phyloP scores from a whole-genome alignment of 2,888 invertebrate species.

The Eustalomyia histrio region DNA sequence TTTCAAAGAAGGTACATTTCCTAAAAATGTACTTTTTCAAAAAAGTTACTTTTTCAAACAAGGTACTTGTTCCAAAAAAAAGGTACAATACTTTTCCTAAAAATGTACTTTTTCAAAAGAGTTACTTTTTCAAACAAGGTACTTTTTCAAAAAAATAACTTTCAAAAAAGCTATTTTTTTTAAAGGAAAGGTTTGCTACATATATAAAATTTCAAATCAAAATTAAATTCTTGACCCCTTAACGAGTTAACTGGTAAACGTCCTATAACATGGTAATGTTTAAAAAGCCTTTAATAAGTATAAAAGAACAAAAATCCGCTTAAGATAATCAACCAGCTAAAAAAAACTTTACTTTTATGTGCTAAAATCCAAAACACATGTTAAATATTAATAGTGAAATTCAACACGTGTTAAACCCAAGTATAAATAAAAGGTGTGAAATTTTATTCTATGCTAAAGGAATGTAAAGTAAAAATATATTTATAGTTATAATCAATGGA shows the following conservation, averaged over 20 bases:
- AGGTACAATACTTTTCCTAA: too few relatives aligned
- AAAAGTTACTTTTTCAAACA: too few relatives aligned
- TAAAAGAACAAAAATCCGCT: slow-evolving; percentile 51
- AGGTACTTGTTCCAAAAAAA: too few relatives aligned
- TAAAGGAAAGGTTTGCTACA: too few relatives aligned
- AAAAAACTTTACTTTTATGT: slow-evolving; percentile 16
- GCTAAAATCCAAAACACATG: neutral
- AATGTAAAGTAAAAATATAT: neutral
- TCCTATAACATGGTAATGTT: slow-evolving; percentile 31
- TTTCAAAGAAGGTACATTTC: too few relatives aligned
- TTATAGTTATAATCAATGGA: neutral
- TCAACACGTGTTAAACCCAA: slow-evolving; percentile 56
- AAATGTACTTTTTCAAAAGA: too few relatives aligned
- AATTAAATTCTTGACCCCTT: neutral
- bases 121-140: too few relatives aligned
- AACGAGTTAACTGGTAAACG: slow-evolving; percentile 35
- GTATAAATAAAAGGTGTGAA: slow-evolving; percentile 32
- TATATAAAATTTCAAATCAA: too few relatives aligned
- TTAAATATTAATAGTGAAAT: slow-evolving; percentile 45
- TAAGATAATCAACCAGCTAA: slow-evolving; percentile 41
- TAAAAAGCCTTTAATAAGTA: slow-evolving; percentile 26
- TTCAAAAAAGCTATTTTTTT: too few relatives aligned
- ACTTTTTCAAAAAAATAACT: too few relatives aligned
- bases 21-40: too few relatives aligned
- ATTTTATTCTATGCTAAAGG: slow-evolving; percentile 14